These are phyloP conservation scores for Trichechus manatus DNA, from an alignment of 2,113 vertebrate species.

Conservation along the genomic window DNA sequence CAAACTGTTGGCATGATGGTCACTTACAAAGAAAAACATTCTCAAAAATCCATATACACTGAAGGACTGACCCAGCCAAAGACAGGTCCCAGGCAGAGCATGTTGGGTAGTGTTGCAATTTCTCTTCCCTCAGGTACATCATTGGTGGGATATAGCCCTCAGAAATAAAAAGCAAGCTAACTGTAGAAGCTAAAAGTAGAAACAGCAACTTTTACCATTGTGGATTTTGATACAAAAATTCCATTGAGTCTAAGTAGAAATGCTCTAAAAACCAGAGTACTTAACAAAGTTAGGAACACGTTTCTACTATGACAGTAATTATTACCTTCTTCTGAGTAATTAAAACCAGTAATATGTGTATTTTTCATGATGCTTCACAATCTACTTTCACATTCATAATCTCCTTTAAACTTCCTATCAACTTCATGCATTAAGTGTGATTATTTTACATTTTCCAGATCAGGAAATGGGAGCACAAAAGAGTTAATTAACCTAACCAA, in stretches of 20 bases:
- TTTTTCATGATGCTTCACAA: neutral
- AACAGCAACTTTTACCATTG: neutral
- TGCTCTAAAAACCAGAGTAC: neutral
- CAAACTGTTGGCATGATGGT: neutral
- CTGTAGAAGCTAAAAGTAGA: neutral
- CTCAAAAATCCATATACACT: neutral
- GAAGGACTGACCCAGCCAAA: neutral
- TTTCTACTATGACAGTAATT: constrained; percentile 3
- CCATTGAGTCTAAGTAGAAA: neutral
- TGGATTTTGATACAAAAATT: constrained; percentile 1
- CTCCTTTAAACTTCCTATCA: neutral
- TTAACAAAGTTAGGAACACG: neutral
- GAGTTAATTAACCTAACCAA: neutral
- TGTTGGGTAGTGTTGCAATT: rapidly evolving
- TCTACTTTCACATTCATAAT: neutral
- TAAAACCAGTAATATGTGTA: neutral
- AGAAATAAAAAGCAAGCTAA: neutral
- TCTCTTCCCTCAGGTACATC: neutral
- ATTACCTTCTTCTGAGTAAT: neutral
- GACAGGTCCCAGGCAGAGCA: neutral
- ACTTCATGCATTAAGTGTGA: neutral
- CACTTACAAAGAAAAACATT: neutral
- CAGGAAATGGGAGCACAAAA: neutral
- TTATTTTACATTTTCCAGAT: too few species aligned
- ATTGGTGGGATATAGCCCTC: neutral